Evolutionary conservation across 2,797 vertebrate genomes (phyloP).

Genomic region (Centropyge bicolor): DNA sequence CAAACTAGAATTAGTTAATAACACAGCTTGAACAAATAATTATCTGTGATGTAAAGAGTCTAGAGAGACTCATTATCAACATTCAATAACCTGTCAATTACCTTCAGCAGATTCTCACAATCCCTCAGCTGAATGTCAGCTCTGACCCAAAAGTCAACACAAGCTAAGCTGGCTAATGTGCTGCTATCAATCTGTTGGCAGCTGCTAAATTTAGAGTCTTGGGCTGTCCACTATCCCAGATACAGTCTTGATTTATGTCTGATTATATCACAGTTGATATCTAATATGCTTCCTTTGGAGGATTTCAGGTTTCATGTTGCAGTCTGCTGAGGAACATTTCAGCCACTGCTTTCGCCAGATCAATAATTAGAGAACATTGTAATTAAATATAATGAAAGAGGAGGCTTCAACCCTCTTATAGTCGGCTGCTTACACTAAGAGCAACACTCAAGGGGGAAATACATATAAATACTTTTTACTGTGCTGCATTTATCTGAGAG

Average conservation of each 20-base stretch:
- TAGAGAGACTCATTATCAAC: neutral
- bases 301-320: neutral
- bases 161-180: neutral
- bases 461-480: too few relatives aligned
- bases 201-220: constrained; percentile 4
- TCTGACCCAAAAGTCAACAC: neutral
- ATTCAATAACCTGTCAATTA: constrained; percentile 30
- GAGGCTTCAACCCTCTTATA: neutral
- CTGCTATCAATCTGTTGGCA: neutral
- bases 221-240: neutral
- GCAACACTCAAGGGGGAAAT: too few relatives aligned
- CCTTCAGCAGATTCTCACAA: constrained; percentile 14
- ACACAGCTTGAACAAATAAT: neutral
- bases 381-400: neutral
- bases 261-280: neutral
- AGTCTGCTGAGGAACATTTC: neutral
- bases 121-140: neutral
- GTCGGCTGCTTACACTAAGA: neutral
- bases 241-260: neutral
- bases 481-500: too few relatives aligned
- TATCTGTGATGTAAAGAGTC: neutral
- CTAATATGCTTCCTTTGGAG: neutral
- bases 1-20: neutral
- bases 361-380: neutral
- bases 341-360: neutral